Evolutionary conservation across 2,113 vertebrate species (phyloP), one percentile per base, ranked within the genome.

Genomic region (Fregata magnificens): DNA sequence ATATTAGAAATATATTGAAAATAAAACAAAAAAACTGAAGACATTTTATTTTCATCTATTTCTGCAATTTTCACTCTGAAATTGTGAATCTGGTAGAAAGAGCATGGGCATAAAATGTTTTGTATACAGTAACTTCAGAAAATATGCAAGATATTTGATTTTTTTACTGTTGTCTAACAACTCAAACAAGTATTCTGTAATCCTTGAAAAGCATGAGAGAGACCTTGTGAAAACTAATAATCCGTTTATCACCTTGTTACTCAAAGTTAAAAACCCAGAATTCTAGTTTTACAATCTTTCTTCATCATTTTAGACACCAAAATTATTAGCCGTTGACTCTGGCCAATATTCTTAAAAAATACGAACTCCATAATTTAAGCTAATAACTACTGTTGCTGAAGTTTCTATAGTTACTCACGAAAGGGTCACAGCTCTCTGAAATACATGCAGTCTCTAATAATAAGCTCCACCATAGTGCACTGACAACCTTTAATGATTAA

Each of bases 341-440:
- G 77, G 83, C 84, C 84, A 91, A 94, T 82, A 96, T 95, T 93
- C 90, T 95, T 97, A 16, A 97, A 96, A 97, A 97, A 97, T 83
- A 93, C 28, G 82, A 97, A 96, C 96, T 96, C 83, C 90, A 59
- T 97, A 97, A 98, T 97, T 98, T 96, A 94, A 97, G 66, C 73
- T 97, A 98, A 97, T 98, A 97, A 96, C 88, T 76, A 88, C 22
- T 36, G 91, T 90, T 96, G 84, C 95, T 95, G 95, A 97, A 90
- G 97, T 98, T 99, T 98, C 98, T 98, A 98, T 97, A 98, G 97
- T 97, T 98, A 98, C 98, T 92, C 59, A 29, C 67, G 91, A 97
- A 97, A 96, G 97, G 97, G 97, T 98, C 98, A 97, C 29, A 97
- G 86, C 86, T 96, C 77, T 90, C 94, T 97, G 93, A 98, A 98